Evolutionary conservation across 1,140 invertebrate genomes (phyloP).

Genomic region (Nebria ingens): DNA sequence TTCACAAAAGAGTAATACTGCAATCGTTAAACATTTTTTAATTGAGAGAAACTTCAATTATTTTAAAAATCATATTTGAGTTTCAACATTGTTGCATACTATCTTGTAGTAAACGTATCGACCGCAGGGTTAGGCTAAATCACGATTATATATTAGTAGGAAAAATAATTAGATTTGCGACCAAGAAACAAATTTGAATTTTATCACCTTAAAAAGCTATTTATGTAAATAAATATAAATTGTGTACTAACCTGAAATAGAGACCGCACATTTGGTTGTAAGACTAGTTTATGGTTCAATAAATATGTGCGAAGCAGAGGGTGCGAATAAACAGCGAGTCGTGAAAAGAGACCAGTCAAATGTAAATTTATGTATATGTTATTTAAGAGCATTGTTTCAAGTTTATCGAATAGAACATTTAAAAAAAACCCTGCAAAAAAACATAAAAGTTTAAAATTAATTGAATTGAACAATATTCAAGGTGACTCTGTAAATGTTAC

Average conservation of each 20-base stretch:
- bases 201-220: no score
- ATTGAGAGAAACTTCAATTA: no score
- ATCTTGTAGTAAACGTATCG: no score
- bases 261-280: conserved; percentile 83
- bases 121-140: no score
- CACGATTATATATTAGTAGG: no score
- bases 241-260: conserved; percentile 64
- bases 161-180: no score
- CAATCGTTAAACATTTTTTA: no score
- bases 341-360: conserved; percentile 76
- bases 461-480: not conserved
- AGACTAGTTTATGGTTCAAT: conserved; percentile 73
- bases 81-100: no score
- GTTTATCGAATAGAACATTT: conserved; percentile 60
- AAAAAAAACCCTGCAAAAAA: conserved; percentile 11
- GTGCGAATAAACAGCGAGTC: conserved; percentile 79
- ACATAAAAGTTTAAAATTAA: not conserved
- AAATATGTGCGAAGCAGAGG: conserved; percentile 79
- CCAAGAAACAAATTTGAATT: no score
- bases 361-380: conserved; percentile 80
- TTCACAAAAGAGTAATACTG: no score
- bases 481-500: not conserved
- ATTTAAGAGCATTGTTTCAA: conserved; percentile 77
- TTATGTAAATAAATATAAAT: not conserved
- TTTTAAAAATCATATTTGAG: no score